Conservation (phyloP, 2,113 vertebrate species). For the Brevimyrus niger region DNA sequence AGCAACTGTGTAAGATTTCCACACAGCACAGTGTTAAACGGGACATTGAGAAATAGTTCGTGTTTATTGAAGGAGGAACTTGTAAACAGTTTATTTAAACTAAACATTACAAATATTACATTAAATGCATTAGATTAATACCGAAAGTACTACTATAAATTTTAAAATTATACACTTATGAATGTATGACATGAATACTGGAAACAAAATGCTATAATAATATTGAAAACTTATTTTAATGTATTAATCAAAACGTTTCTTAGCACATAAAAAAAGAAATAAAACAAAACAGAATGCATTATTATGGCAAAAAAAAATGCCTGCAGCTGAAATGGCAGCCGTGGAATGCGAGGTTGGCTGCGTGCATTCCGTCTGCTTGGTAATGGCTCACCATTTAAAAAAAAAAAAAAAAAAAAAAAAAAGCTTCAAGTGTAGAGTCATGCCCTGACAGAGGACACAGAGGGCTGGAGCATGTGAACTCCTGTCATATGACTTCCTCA, state of each 20-base stretch:
- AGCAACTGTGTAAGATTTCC: background rate
- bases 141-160: slow-evolving; percentile 7
- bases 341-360: slow-evolving; percentile 28
- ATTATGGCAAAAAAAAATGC: background rate
- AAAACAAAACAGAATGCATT: background rate
- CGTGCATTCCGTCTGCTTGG: slow-evolving; percentile 37
- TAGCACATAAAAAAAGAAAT: background rate
- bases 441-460: slow-evolving; percentile 57
- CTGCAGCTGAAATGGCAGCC: slow-evolving; percentile 36
- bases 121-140: background rate
- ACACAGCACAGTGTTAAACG: background rate
- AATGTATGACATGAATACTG: background rate
- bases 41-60: background rate
- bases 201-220: background rate
- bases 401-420: background rate
- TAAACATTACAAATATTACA: background rate
- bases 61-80: slow-evolving; percentile 17
- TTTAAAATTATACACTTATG: background rate
- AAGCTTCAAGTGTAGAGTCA: slow-evolving; percentile 29
- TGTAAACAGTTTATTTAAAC: slow-evolving; percentile 6
- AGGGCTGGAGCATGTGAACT: slow-evolving; percentile 69
- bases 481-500: slow-evolving; percentile 73
- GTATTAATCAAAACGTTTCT: background rate
- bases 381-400: slow-evolving; percentile 42
- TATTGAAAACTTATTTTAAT: background rate